Conservation (phyloP, 2,888 invertebrate species). For the Rhingia campestris region DNA sequence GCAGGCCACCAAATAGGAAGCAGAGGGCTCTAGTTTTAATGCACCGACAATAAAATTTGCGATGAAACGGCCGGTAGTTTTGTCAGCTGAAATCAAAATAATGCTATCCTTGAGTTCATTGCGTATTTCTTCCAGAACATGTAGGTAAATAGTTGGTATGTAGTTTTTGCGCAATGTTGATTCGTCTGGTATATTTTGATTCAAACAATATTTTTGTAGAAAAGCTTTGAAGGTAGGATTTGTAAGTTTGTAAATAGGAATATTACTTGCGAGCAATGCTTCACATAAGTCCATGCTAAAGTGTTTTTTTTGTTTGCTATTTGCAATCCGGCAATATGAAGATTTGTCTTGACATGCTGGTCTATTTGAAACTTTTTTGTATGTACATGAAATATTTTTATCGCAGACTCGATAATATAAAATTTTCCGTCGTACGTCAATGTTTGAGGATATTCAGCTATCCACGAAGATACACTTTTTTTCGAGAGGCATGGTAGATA, state of each 20-base stretch:
- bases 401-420: constrained; percentile 12
- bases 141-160: constrained; percentile 13
- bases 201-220: too few species aligned
- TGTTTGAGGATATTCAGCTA: too few species aligned
- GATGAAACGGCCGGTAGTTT: constrained; percentile 26
- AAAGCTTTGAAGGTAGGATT: constrained; percentile 38
- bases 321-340: constrained; percentile 7
- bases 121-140: constrained; percentile 3
- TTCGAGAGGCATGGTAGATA: too few species aligned
- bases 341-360: constrained; percentile 4
- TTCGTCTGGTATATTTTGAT: too few species aligned
- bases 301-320: too few species aligned
- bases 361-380: constrained; percentile 23
- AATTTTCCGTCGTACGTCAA: constrained; percentile 14
- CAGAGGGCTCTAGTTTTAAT: constrained; percentile 9
- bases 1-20: constrained; percentile 16
- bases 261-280: constrained; percentile 23
- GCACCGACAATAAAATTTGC: constrained; percentile 28
- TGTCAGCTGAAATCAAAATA: constrained; percentile 28
- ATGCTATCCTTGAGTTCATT: constrained; percentile 11
- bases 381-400: constrained; percentile 16
- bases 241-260: constrained; percentile 38
- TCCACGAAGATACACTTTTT: too few species aligned
- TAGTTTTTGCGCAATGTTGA: too few species aligned
- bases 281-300: too few species aligned